These are phyloP conservation scores for Xanthia icteritia DNA, from an alignment of 2,888 invertebrate species.

Conservation along the genomic window DNA sequence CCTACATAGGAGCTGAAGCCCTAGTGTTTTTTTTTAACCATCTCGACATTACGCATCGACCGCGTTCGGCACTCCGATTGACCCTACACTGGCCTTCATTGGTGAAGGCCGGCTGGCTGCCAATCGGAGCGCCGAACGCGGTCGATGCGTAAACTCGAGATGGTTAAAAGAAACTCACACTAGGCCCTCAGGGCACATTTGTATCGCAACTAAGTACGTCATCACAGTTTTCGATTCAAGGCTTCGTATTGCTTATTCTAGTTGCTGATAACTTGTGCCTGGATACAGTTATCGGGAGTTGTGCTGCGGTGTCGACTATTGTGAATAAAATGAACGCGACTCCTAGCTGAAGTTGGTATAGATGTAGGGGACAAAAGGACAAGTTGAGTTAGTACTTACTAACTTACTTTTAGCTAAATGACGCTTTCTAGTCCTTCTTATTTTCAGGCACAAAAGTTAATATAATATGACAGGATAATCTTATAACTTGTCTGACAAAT, in stretches of 20 bases:
- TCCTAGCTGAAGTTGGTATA: background rate
- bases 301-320: background rate
- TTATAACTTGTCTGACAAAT: constrained; percentile 14
- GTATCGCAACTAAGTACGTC: constrained; percentile 11
- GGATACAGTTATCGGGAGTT: constrained; percentile 34
- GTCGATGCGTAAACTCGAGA: too few relatives aligned
- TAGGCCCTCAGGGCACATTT: constrained; percentile 20
- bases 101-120: too few relatives aligned
- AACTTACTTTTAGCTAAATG: background rate
- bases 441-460: background rate
- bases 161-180: too few relatives aligned
- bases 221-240: constrained; percentile 39
- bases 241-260: constrained; percentile 38
- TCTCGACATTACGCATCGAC: too few relatives aligned
- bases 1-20: background rate
- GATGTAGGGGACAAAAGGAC: background rate
- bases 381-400: background rate
- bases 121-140: too few relatives aligned
- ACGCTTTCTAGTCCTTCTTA: background rate
- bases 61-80: too few relatives aligned
- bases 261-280: constrained; percentile 41
- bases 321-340: background rate
- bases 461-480: constrained; percentile 16
- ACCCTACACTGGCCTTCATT: too few relatives aligned
- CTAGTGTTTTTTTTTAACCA: too few relatives aligned